These are phyloP conservation scores for Podilymbus podiceps DNA, from an alignment of 2,113 vertebrate species.

Conservation along the genomic window DNA sequence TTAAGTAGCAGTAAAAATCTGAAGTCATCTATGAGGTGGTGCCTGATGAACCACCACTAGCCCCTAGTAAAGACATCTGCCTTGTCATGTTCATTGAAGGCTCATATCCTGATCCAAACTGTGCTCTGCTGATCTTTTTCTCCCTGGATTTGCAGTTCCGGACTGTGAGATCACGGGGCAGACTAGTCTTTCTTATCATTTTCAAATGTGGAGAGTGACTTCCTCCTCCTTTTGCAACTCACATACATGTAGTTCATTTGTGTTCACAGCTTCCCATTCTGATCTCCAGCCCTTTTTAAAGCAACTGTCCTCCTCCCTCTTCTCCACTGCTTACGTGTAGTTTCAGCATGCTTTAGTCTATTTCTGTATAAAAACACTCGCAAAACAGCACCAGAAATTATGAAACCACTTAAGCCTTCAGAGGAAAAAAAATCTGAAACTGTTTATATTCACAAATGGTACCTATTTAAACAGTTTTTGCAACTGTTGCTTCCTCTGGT, in stretches of 20 bases:
- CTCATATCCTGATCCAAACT: neutral
- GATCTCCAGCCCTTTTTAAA: neutral
- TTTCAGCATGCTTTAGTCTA: conserved; percentile 33
- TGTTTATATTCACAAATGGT: conserved; percentile 55
- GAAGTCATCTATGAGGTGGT: neutral
- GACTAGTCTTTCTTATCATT: neutral
- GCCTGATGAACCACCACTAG: neutral
- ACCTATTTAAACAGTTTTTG: conserved; percentile 49
- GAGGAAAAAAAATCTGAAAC: conserved; percentile 22
- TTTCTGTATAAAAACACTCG: neutral
- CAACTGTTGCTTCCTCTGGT: conserved; percentile 55
- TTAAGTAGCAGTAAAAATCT: neutral
- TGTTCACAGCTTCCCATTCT: neutral
- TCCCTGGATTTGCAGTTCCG: neutral
- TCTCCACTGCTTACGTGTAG: neutral
- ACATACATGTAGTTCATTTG: neutral
- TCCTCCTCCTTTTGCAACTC: neutral
- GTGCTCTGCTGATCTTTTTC: neutral
- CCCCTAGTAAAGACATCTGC: neutral
- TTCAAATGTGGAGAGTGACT: neutral
- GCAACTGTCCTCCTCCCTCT: neutral
- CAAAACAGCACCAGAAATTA: conserved; percentile 23
- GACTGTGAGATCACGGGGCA: neutral
- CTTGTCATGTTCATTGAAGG: neutral
- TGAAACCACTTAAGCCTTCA: conserved; percentile 17